Conservation (phyloP, 1,140 invertebrate species). For the Papilio machaon region DNA sequence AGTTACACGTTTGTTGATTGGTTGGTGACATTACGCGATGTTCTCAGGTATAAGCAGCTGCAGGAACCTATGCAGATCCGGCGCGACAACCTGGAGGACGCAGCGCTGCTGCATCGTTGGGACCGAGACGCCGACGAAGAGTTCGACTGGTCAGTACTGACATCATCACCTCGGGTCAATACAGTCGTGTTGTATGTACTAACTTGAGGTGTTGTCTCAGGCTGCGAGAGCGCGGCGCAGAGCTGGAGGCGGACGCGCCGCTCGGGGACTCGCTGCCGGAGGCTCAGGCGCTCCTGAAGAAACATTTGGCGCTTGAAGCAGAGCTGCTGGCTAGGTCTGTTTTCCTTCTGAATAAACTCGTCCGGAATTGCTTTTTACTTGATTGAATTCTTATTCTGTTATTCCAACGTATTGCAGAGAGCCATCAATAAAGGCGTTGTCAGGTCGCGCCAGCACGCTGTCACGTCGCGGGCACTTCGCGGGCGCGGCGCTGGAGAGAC, state of each 20-base stretch:
- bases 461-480: conserved; percentile 93
- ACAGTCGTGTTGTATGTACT: neutral
- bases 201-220: conserved; percentile 41
- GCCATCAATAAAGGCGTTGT: conserved; percentile 88
- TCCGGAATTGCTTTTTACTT: too few relatives aligned
- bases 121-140: conserved; percentile 93
- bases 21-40: neutral
- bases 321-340: conserved; percentile 84
- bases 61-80: conserved; percentile 95
- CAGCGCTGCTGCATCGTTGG: conserved; percentile 92
- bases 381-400: too few relatives aligned
- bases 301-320: conserved; percentile 93
- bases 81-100: conserved; percentile 94
- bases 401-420: conserved; percentile 82
- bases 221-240: conserved; percentile 91
- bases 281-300: conserved; percentile 98
- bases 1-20: neutral
- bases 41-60: conserved; percentile 88
- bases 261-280: conserved; percentile 93
- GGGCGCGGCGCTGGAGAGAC: conserved; percentile 85
- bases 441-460: conserved; percentile 89
- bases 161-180: neutral
- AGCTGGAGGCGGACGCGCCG: conserved; percentile 90
- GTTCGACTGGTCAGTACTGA: conserved; percentile 85
- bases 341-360: neutral